Evolutionary conservation across 2,888 invertebrate genomes (phyloP).

Genomic region (Ophion ventricosus): DNA sequence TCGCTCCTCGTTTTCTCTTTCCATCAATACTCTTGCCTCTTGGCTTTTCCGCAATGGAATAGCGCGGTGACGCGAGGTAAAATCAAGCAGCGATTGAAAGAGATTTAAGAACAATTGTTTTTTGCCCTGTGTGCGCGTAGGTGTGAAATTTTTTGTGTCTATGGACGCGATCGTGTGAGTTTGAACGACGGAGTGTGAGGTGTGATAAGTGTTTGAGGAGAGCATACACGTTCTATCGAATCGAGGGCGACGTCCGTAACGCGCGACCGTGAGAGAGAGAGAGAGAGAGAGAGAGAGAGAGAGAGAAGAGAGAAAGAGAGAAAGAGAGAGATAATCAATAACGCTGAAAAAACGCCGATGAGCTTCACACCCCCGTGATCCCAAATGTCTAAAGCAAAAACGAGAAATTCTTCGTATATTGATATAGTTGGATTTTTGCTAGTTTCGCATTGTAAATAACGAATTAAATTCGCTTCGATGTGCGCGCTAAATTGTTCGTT

Average conservation of each 20-base stretch:
- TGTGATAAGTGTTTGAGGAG: constrained; percentile 29
- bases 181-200: constrained; percentile 31
- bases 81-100: constrained; percentile 65
- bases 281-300: neutral
- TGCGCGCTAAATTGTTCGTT: constrained; percentile 3
- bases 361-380: constrained; percentile 62
- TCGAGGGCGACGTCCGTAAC: constrained; percentile 65
- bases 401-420: constrained; percentile 34
- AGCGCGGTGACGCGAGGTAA: constrained; percentile 58
- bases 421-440: neutral
- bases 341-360: constrained; percentile 71
- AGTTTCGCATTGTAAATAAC: constrained; percentile 2
- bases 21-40: constrained; percentile 13
- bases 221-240: constrained; percentile 67
- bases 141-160: neutral
- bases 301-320: neutral
- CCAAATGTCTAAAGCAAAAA: constrained; percentile 53
- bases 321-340: constrained; percentile 48
- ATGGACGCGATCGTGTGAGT: constrained; percentile 31
- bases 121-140: constrained; percentile 34
- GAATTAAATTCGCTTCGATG: neutral
- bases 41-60: constrained; percentile 50
- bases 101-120: constrained; percentile 67
- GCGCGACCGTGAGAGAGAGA: constrained; percentile 20
- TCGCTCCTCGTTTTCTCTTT: constrained; percentile 10